Conservation (phyloP, 2,888 invertebrate genomes). For the Orchesella flavescens region DNA sequence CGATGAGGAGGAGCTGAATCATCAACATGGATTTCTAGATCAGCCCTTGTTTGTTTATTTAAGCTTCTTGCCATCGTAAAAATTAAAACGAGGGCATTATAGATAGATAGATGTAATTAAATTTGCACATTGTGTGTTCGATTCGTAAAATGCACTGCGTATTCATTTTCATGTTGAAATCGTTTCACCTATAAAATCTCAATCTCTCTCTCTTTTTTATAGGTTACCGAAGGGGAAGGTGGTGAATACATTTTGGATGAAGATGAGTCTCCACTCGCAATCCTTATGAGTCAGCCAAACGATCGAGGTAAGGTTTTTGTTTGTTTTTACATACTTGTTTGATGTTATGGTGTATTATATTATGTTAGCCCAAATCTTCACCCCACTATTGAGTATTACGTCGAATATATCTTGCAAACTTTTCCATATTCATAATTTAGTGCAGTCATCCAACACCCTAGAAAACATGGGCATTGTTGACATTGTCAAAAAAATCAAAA, state of each 20-base stretch:
- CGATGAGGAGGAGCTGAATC: neutral
- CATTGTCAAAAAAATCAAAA: no score
- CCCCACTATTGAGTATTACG: no score
- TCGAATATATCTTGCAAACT: no score
- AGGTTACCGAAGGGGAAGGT: constrained; percentile 74
- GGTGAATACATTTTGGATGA: constrained; percentile 95
- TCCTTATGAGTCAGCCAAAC: constrained; percentile 88
- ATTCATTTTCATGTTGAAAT: no score
- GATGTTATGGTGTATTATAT: no score
- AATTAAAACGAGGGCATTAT: neutral
- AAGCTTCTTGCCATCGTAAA: neutral
- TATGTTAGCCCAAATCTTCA: neutral
- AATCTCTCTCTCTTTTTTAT: constrained; percentile 25
- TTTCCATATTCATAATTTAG: no score
- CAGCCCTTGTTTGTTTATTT: neutral
- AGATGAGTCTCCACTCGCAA: constrained; percentile 96
- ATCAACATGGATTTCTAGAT: neutral
- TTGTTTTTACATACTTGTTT: constrained; percentile 11
- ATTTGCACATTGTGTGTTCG: no score
- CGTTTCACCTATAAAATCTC: no score
- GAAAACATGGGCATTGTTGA: no score
- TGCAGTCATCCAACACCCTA: no score
- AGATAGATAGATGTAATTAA: neutral
- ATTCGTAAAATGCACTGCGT: no score
- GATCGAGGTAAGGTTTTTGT: constrained; percentile 81